Evolutionary conservation across 2,113 vertebrate species (phyloP), one percentile per base, ranked within the genome.

Genomic region (Empidonax traillii): DNA sequence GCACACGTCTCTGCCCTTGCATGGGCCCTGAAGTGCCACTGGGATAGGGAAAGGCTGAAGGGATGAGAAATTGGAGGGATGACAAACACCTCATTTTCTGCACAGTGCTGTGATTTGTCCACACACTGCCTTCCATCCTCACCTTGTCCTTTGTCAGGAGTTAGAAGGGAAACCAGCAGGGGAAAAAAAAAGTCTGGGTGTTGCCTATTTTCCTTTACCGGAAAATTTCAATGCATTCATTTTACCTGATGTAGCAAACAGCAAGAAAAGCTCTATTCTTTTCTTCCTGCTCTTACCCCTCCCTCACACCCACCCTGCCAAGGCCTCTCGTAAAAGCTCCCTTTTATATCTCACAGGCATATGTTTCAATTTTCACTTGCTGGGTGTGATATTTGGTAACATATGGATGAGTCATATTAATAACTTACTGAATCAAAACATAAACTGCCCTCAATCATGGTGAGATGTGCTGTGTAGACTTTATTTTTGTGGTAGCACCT

Each of bases 291-390:
- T 78, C 51, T 72, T 95, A 75, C 74, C 51, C 43, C 51, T 77
- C 83, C 72, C 65, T 89, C 65, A 82, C 44, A 74, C 58, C 41
- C 63, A 14, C 87, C 90, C 71, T 93, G 80, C 89, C 81, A 93
- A 95, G 49, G 41, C 46, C 62, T 87, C 58, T 91, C 37, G 37
- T 85, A 85, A 93, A 93, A 85, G 19, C 78, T 96, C 85, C 53
- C 51, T 95, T 96, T 91, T 94, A 77, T 87, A 96, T 94, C 89
- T 93, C 93, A 73, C 46, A 88, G 91, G 85, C 94, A 96, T 97
- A 96, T 96, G 94, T 90, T 96, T 96, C 94, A 93, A 93, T 96
- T 96, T 96, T 93, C 94, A 96, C 93, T 96, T 91, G 71, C 85
- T 83, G 94, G 63, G 71, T 96, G 87, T 95, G 91, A 96, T 94